A percentile compares a stretch with the other conserved stretches of the same genome.
Conservation (phyloP, 2,113 vertebrate genomes). For the Marmota flaviventris region DNA sequence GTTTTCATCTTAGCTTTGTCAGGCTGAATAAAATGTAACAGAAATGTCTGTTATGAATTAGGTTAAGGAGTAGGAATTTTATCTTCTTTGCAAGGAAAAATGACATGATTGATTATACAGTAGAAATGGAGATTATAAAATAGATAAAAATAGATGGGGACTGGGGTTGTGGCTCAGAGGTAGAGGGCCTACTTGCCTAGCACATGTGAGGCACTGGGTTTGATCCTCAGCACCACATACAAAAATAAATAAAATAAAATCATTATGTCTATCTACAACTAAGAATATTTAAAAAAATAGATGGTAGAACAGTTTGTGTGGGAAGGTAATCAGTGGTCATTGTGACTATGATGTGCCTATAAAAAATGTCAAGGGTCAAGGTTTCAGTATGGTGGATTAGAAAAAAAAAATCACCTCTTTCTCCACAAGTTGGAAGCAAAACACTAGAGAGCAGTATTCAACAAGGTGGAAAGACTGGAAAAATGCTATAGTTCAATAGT, state of each 20-base stretch:
- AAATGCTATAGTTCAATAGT: too few species aligned
- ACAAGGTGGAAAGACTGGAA: too few species aligned
- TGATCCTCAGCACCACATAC: too few species aligned
- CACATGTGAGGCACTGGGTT: too few species aligned
- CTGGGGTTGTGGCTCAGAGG: too few species aligned
- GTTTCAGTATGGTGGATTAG: too few species aligned
- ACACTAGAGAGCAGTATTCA: too few species aligned
- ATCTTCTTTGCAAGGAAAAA: neutral
- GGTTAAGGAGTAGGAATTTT: neutral
- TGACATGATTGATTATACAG: neutral
- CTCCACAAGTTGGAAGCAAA: too few species aligned
- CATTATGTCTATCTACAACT: too few species aligned
- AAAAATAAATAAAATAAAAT: too few species aligned
- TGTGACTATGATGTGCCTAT: neutral
- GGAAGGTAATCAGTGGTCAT: neutral
- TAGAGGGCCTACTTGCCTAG: too few species aligned
- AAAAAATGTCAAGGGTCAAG: neutral
- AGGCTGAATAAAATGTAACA: slow-evolving; percentile 13
- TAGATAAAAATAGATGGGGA: neutral
- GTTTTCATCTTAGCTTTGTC: neutral
- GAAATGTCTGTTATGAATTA: slow-evolving; percentile 33
- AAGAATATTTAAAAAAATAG: neutral
- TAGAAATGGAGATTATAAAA: neutral
- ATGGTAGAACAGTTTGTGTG: neutral
- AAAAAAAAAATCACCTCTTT: too few species aligned